phyloP scores from a whole-genome alignment of 2,888 invertebrate genomes.

The Calameuta filiformis region DNA sequence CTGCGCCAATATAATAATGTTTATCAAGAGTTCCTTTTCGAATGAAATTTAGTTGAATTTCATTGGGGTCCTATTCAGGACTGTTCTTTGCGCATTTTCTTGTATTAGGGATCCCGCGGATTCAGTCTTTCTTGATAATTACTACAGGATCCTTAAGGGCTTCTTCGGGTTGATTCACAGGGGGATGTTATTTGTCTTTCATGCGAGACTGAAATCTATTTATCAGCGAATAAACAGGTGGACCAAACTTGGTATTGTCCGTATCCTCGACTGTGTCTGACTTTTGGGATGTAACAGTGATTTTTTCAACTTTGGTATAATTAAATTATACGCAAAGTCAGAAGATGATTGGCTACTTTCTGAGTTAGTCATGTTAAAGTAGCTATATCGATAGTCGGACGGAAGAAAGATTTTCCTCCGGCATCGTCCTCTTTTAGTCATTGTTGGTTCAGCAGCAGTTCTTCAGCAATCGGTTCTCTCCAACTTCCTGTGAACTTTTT shows the following conservation, averaged over 20 bases:
- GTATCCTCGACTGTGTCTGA: background rate
- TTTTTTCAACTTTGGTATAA: background rate
- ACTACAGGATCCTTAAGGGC: no score
- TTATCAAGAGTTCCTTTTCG: background rate
- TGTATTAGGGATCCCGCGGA: background rate
- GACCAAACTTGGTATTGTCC: background rate
- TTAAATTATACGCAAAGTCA: background rate
- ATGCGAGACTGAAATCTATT: background rate
- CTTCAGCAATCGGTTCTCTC: background rate
- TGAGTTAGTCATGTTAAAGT: background rate
- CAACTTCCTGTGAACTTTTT: conserved; percentile 3
- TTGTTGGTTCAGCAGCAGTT: background rate
- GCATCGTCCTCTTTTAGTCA: background rate
- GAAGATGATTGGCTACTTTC: background rate
- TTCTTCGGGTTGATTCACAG: no score
- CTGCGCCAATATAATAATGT: background rate
- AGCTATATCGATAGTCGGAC: background rate
- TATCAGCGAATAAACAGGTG: background rate
- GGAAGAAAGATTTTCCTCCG: background rate
- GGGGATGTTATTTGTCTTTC: background rate
- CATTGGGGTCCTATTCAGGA: background rate
- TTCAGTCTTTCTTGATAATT: no score
- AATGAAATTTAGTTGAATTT: background rate
- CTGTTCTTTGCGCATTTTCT: background rate
- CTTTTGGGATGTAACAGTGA: background rate